phyloP scores from a whole-genome alignment of 2,113 vertebrate species.

The zebrafish (Danio rerio) region GRCz12tu NC_133180.1:24730501-24731000 shows the following conservation, averaged over 20 bases:
- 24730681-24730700: too few relatives aligned
- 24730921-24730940: constrained; percentile 41
- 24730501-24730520: constrained; percentile 16
- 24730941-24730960: constrained; percentile 47
- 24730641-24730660: too few relatives aligned
- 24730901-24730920: not conserved
- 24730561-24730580: not conserved
- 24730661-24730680: too few relatives aligned
- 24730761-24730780: too few relatives aligned
- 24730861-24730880: constrained; percentile 22
- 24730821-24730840: too few relatives aligned
- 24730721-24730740: too few relatives aligned
- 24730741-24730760: too few relatives aligned
- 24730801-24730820: too few relatives aligned
- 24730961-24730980: constrained; percentile 36
- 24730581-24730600: too few relatives aligned
- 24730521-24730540: not conserved
- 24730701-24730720: too few relatives aligned
- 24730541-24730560: not conserved
- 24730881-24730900: constrained; percentile 20
- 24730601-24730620: too few relatives aligned
- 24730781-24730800: not conserved
- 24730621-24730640: too few relatives aligned
- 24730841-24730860: constrained; percentile 19
- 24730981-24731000: constrained; percentile 41